Percentiles rank a stretch among this genome's conserved stretches.
Evolutionary conservation across 2,113 vertebrate species (phyloP).

Genomic region (Pholis gunnellus): DNA sequence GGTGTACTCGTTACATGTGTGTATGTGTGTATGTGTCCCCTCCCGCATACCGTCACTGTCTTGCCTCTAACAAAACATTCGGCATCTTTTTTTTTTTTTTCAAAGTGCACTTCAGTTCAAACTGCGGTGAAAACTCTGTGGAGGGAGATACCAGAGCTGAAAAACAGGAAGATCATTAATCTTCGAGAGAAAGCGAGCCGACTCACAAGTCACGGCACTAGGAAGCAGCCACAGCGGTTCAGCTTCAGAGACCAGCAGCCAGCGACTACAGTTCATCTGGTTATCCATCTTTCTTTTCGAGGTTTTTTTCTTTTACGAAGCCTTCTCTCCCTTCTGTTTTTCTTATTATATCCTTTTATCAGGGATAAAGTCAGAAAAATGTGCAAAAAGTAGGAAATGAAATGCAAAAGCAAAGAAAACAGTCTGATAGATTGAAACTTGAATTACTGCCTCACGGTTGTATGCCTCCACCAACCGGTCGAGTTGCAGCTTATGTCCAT

Average conservation of each 20-base stretch:
- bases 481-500: background rate
- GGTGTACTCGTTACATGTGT: background rate
- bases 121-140: slow-evolving; percentile 42
- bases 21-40: slow-evolving; percentile 6
- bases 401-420: background rate
- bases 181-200: slow-evolving; percentile 59
- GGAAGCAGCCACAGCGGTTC: slow-evolving; percentile 48
- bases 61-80: slow-evolving; percentile 38
- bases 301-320: slow-evolving; percentile 2
- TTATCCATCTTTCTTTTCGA: slow-evolving; percentile 45
- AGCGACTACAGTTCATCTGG: slow-evolving; percentile 21
- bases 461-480: too few relatives aligned
- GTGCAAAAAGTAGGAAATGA: background rate
- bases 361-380: background rate
- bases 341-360: too few relatives aligned
- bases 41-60: background rate
- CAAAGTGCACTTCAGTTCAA: slow-evolving; percentile 38
- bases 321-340: background rate
- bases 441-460: background rate
- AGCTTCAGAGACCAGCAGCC: slow-evolving; percentile 38
- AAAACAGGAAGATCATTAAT: slow-evolving; percentile 78
- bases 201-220: slow-evolving; percentile 56
- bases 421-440: background rate
- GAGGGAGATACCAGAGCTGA: slow-evolving; percentile 60
- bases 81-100: slow-evolving; percentile 16